phyloP scores from a whole-genome alignment of 2,113 vertebrate genomes.

The Cervus canadensis region DNA sequence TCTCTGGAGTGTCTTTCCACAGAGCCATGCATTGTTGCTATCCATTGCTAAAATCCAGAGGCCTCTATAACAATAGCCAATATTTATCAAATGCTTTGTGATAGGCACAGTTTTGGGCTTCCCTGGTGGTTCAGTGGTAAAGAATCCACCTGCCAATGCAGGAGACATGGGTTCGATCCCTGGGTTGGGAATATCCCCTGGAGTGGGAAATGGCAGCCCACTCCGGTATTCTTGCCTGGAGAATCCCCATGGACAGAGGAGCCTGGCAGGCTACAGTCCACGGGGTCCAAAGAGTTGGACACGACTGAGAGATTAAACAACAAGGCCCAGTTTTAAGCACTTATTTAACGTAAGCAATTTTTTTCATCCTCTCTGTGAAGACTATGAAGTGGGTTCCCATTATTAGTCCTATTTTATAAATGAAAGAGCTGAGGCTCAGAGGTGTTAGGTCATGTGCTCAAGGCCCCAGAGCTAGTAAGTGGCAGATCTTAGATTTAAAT shows the following conservation, averaged over 20 bases:
- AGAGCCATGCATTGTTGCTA: background rate
- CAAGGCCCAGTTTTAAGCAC: background rate
- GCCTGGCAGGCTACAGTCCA: background rate
- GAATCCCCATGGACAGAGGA: background rate
- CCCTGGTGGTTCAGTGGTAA: background rate
- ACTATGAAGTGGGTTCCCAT: background rate
- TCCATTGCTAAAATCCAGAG: background rate
- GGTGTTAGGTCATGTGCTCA: background rate
- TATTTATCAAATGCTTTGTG: background rate
- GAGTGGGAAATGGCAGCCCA: background rate
- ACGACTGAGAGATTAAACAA: background rate
- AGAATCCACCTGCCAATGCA: background rate
- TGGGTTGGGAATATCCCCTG: background rate
- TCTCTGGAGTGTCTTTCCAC: background rate
- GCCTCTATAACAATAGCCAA: background rate
- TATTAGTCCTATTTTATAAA: background rate
- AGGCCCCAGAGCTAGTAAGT: background rate
- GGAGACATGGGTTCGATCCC: background rate
- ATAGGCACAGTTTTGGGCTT: background rate
- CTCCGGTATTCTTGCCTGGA: background rate
- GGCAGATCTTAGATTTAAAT: background rate
- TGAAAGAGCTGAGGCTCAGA: background rate
- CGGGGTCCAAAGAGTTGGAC: background rate
- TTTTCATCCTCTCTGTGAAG: background rate
- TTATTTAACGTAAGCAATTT: background rate